These are phyloP conservation scores for Spea bombifrons DNA, from an alignment of 2,113 vertebrate species.

Conservation along the genomic window DNA sequence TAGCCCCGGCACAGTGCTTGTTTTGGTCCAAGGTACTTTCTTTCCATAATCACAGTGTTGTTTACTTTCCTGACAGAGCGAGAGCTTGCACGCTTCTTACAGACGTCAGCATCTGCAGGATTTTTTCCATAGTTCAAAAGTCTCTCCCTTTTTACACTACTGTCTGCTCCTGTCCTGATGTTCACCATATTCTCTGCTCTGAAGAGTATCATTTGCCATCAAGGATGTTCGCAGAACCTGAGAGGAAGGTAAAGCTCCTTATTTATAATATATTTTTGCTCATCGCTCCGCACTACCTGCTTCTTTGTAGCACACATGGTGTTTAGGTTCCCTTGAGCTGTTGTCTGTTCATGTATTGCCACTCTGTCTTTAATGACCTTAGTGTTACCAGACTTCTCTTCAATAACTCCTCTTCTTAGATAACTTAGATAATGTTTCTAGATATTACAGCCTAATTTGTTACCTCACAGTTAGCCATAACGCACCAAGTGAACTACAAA, in stretches of 20 bases:
- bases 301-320: too few species aligned
- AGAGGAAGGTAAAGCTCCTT: slow-evolving; percentile 31
- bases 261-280: neutral
- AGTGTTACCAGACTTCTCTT: too few species aligned
- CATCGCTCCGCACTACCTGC: too few species aligned
- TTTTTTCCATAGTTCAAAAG: slow-evolving; percentile 47
- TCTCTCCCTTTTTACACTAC: slow-evolving; percentile 26
- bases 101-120: slow-evolving; percentile 43
- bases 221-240: slow-evolving; percentile 39
- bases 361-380: too few species aligned
- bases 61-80: slow-evolving; percentile 43
- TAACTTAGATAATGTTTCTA: too few species aligned
- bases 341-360: too few species aligned
- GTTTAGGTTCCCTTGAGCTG: too few species aligned
- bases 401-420: too few species aligned
- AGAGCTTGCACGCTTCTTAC: slow-evolving; percentile 41
- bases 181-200: slow-evolving; percentile 9
- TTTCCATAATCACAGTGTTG: slow-evolving; percentile 45
- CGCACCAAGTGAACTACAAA: too few species aligned
- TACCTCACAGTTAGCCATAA: too few species aligned
- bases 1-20: slow-evolving; percentile 28
- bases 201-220: neutral
- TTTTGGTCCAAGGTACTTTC: slow-evolving; percentile 45
- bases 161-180: slow-evolving; percentile 32
- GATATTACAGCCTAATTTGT: too few species aligned